Base-by-base conservation (phyloP, 2,797 vertebrate species). In the Hybognathus amarus region DNA sequence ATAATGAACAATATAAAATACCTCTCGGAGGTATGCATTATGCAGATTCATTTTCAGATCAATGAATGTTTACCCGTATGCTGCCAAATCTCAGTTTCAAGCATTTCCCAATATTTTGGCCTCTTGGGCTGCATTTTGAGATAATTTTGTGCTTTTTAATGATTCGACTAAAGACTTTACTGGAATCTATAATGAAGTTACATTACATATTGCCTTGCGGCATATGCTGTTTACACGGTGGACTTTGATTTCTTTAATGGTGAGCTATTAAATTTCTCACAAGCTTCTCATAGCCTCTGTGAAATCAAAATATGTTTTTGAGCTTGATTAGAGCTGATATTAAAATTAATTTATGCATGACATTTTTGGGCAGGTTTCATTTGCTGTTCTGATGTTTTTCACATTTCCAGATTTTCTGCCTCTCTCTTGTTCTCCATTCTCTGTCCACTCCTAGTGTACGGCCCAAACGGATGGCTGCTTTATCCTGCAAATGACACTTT, bases 231-330 rank as follows among this genome's bases (percentile, higher is more conserved):
- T 56, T 82, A 76, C 13, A 5, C n/a, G 6, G 33, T 80, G 10
- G 59, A 75, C 42, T 83, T 76, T 56, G 63, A 83, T 77, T 67
- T 88, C 86, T 85, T 88, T 87, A 87, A 64, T 66, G 68, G 33
- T 63, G 12, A 30, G 27, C 45, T 74, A 79, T 78, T 77, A 45
- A 0, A 24, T 30, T 42, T 79, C 59, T 52, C 20, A 38, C n/a
- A 61, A 30, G 15, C 54, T 77, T 54, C 12, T 79, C 54, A 36
- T 17, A 45, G 11, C 33, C 7, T 27, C 20, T n/a, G 47, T 18
- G 36, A 18, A 78, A 52, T 79, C 33, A 67, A 76, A 82, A 54
- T 27, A 66, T n/a, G 8, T 70, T 74, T 82, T 24, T 74, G 2
- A 59, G 15, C 50, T 45, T 80, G 50, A 59, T 69, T 70, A 59